These are phyloP conservation scores for Toxotes lorentzi DNA, from an alignment of 2,797 vertebrate genomes.

Conservation along the genomic window DNA sequence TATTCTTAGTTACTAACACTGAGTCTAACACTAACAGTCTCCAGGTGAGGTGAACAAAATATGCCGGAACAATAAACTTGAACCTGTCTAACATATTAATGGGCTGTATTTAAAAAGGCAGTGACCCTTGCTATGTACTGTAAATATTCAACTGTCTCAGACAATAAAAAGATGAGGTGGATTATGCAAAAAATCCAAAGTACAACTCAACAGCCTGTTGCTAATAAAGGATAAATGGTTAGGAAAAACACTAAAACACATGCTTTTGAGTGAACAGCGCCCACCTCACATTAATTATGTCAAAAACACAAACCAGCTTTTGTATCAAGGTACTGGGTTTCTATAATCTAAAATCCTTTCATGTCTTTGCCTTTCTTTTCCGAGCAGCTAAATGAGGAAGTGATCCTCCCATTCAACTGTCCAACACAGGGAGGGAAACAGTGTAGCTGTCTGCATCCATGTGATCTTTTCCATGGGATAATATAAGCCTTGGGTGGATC, in stretches of 20 bases:
- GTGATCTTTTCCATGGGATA: slow-evolving; percentile 12
- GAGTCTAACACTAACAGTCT: neutral
- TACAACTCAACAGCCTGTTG: slow-evolving; percentile 35
- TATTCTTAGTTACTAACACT: neutral
- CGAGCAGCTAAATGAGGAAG: slow-evolving; percentile 37
- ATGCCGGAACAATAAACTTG: neutral
- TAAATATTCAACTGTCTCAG: neutral
- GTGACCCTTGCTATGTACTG: neutral
- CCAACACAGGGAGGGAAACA: neutral
- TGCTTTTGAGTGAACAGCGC: neutral
- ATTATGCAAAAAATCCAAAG: slow-evolving; percentile 39
- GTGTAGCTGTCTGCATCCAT: neutral
- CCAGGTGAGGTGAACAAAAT: neutral
- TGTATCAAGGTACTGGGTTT: neutral
- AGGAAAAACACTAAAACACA: neutral
- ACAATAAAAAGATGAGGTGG: slow-evolving; percentile 18
- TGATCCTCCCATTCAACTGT: slow-evolving; percentile 22
- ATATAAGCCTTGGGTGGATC: slow-evolving; percentile 15
- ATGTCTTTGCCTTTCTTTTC: neutral
- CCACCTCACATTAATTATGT: neutral
- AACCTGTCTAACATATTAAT: neutral
- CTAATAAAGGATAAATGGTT: neutral
- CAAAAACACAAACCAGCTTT: slow-evolving; percentile 8
- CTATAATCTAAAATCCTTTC: neutral
- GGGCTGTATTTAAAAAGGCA: slow-evolving; percentile 35